Percentiles rank a stretch among this genome's conserved stretches.
Evolutionary conservation across 2,888 invertebrate species (phyloP).

Genomic region (Lepidochrysops patricia): DNA sequence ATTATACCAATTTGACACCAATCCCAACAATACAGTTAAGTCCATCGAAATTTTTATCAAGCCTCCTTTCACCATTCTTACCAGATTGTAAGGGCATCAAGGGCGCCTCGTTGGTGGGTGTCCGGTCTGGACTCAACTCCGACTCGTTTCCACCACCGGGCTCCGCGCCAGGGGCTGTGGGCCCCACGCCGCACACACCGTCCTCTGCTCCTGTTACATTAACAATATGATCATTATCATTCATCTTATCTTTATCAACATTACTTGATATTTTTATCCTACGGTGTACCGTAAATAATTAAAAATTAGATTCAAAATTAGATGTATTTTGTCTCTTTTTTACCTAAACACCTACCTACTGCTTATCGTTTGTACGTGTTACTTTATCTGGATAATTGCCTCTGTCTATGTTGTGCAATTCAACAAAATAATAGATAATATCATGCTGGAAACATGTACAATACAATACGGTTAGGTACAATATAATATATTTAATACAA

Average conservation of each 20-base stretch:
- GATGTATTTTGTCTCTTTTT: too few species aligned
- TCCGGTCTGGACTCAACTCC: slow-evolving; percentile 69
- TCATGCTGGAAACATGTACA: neutral
- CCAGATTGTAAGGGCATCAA: slow-evolving; percentile 70
- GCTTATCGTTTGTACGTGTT: neutral
- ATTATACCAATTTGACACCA: too few species aligned
- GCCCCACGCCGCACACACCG: slow-evolving; percentile 65
- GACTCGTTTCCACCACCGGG: slow-evolving; percentile 58
- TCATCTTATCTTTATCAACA: neutral
- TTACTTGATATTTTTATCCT: too few species aligned
- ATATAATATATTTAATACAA: slow-evolving; percentile 12
- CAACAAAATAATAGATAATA: neutral
- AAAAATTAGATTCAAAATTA: too few species aligned
- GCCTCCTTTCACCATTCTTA: slow-evolving; percentile 23
- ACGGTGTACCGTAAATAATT: too few species aligned
- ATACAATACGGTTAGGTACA: neutral
- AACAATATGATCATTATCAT: neutral
- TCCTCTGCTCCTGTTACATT: slow-evolving; percentile 58
- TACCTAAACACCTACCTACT: neutral
- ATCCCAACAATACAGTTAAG: too few species aligned
- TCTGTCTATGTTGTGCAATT: neutral
- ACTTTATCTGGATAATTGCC: neutral
- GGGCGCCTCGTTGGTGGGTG: slow-evolving; percentile 70
- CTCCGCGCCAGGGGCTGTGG: slow-evolving; percentile 48
- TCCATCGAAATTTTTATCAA: too few species aligned